Conservation (phyloP, 1,140 invertebrate species). For the Drosophila varians region DNA sequence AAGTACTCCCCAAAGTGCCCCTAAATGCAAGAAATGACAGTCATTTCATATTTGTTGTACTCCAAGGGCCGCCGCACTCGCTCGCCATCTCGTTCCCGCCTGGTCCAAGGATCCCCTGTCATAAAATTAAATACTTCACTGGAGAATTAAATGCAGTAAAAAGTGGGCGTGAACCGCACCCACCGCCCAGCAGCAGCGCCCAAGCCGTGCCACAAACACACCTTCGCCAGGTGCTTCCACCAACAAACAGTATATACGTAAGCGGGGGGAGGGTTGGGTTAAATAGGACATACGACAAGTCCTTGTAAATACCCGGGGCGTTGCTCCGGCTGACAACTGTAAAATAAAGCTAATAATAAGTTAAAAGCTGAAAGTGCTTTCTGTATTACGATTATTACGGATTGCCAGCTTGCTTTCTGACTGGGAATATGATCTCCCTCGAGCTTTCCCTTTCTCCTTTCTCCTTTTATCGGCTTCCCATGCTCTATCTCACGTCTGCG, state of each 20-base stretch:
- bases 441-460: neutral
- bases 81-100: conserved; percentile 6
- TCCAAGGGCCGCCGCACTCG: conserved; percentile 56
- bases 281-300: conserved; percentile 44
- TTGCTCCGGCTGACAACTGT: conserved; percentile 60
- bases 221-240: conserved; percentile 27
- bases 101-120: conserved; percentile 57
- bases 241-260: neutral
- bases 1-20: conserved; percentile 81
- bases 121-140: conserved; percentile 82
- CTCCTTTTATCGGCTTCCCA: neutral
- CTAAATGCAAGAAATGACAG: conserved; percentile 82
- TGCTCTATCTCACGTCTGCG: conserved; percentile 1
- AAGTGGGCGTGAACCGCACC: conserved; percentile 64
- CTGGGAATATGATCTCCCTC: conserved; percentile 28
- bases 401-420: conserved; percentile 39
- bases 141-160: conserved; percentile 82
- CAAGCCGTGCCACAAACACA: conserved; percentile 45
- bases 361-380: conserved; percentile 80
- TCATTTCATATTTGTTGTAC: conserved; percentile 82
- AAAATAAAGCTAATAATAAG: conserved; percentile 79
- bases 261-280: conserved; percentile 8
- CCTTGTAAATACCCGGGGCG: conserved; percentile 54
- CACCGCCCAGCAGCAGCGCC: neutral
- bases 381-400: conserved; percentile 76